Evolutionary conservation across 2,113 vertebrate species (phyloP).

Genomic region (Grallaria varia): DNA sequence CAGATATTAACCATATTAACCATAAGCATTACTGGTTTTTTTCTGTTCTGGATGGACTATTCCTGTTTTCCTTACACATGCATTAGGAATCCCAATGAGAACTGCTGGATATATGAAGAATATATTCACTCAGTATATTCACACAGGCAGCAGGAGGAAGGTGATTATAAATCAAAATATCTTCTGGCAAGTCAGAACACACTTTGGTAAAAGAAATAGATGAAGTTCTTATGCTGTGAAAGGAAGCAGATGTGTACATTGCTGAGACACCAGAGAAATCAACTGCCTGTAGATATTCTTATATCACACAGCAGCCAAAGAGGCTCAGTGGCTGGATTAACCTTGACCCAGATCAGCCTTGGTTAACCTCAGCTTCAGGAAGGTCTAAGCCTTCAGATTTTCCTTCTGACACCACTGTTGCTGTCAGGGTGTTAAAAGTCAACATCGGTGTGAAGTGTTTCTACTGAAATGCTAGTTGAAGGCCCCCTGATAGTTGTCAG

Average conservation of each 20-base stretch:
- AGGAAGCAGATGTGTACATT: not conserved
- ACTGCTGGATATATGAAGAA: not conserved
- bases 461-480: not conserved
- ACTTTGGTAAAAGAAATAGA: not conserved
- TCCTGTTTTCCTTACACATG: not conserved
- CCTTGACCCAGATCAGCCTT: not conserved
- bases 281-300: not conserved
- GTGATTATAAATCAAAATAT: not conserved
- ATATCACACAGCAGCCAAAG: not conserved
- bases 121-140: not conserved
- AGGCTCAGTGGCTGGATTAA: not conserved
- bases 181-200: not conserved
- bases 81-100: not conserved
- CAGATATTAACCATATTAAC: not conserved
- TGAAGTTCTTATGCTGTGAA: accelerated
- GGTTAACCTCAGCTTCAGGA: not conserved
- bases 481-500: not conserved
- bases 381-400: not conserved
- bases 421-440: not conserved
- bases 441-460: not conserved
- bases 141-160: not conserved
- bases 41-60: not conserved
- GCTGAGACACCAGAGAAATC: not conserved
- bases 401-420: not conserved
- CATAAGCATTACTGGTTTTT: not conserved